phyloP scores from a whole-genome alignment of 2,113 vertebrate species.

The Vimba vimba region DNA sequence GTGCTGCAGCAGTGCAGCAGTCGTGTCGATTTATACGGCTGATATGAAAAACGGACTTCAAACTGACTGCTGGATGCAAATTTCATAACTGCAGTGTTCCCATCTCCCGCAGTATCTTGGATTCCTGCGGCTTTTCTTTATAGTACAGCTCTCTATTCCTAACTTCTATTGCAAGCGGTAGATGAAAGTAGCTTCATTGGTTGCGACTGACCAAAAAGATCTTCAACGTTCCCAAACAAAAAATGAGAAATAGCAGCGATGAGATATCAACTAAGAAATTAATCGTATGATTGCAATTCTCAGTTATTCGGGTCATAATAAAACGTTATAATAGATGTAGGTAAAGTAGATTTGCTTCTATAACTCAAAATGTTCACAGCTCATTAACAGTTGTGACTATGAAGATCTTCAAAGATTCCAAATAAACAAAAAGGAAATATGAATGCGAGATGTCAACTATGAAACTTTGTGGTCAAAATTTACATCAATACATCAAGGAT shows the following conservation, averaged over 20 bases:
- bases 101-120: background rate
- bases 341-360: no score
- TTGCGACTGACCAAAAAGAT: background rate
- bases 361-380: no score
- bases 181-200: no score
- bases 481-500: background rate
- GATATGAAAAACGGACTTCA: background rate
- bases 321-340: no score
- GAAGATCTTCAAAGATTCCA: background rate
- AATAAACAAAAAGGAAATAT: background rate
- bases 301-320: background rate
- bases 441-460: background rate
- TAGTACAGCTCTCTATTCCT: background rate
- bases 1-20: background rate
- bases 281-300: background rate
- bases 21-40: background rate
- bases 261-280: background rate
- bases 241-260: background rate
- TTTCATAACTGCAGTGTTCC: background rate
- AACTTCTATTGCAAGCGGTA: no score
- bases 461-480: background rate
- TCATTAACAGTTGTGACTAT: background rate
- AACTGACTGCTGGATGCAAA: conserved; percentile 19
- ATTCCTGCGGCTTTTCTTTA: background rate
- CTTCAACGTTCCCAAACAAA: background rate